phyloP scores from a whole-genome alignment of 2,113 vertebrate genomes.

The Miniopterus natalensis region DNA sequence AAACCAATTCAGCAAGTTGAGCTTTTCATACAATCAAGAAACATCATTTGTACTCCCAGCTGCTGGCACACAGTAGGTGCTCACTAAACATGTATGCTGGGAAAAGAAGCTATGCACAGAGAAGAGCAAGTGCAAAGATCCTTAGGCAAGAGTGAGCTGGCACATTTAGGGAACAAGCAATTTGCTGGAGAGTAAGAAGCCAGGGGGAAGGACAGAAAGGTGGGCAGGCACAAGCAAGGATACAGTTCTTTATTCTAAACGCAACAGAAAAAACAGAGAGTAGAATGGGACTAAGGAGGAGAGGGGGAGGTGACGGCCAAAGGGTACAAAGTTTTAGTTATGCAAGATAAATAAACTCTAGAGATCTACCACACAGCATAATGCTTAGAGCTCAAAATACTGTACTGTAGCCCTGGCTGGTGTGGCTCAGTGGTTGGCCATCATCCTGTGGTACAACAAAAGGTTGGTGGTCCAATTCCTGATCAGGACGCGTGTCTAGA shows the following conservation, averaged over 20 bases:
- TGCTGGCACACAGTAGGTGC: not conserved
- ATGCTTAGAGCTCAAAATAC: not conserved
- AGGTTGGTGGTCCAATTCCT: not conserved
- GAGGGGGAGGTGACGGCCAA: not conserved
- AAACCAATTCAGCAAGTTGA: not conserved
- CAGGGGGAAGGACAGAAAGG: not conserved
- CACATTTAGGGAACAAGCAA: not conserved
- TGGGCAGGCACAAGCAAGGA: not conserved
- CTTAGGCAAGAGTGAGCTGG: not conserved
- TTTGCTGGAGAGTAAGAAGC: not conserved
- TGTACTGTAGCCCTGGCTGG: not conserved
- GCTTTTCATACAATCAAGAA: not conserved
- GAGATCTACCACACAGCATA: not conserved
- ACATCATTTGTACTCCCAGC: not conserved
- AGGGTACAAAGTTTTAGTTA: not conserved
- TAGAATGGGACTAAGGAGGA: not conserved
- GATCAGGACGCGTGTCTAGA: not conserved
- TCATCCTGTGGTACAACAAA: no score
- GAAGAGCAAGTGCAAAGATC: not conserved
- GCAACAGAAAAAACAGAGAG: not conserved
- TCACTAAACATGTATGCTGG: not conserved
- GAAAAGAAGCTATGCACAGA: not conserved
- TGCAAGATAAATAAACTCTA: not conserved
- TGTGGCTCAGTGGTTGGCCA: not conserved
- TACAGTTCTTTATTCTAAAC: not conserved